These are phyloP conservation scores for Sinosuthora webbiana DNA, from an alignment of 2,113 vertebrate species.

Conservation along the genomic window DNA sequence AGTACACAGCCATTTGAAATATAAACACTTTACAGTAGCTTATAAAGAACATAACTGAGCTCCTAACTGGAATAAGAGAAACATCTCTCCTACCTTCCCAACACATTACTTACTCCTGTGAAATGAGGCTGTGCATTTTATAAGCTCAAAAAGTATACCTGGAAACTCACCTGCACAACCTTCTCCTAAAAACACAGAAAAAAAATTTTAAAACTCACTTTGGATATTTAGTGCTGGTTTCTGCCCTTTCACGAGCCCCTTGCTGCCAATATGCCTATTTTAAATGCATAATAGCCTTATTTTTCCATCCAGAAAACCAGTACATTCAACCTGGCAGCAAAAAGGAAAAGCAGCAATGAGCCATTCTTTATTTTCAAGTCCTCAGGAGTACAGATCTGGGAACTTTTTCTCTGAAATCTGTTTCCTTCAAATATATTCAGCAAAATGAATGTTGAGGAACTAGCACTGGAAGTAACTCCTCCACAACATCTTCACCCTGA, in stretches of 20 bases:
- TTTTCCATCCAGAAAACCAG: neutral
- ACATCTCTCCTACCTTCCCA: neutral
- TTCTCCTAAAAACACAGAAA: neutral
- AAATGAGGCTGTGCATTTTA: neutral
- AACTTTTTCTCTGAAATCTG: neutral
- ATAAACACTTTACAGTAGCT: neutral
- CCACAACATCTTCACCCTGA: neutral
- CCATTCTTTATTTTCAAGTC: neutral
- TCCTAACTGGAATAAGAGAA: neutral
- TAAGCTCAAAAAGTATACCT: neutral
- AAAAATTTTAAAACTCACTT: neutral
- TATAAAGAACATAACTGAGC: neutral
- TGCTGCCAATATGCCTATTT: neutral
- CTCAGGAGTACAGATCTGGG: neutral
- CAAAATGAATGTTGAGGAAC: neutral
- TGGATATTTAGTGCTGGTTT: neutral
- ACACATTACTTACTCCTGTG: neutral
- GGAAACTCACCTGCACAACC: neutral
- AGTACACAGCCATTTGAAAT: neutral
- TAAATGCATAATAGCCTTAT: neutral
- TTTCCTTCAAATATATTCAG: neutral
- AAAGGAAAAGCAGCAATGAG: neutral
- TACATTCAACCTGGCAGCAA: neutral
- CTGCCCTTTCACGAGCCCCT: neutral
- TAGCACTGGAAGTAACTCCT: neutral